phyloP scores from a whole-genome alignment of 2,888 invertebrate genomes.

The Sarcophaga caerulescens region DNA sequence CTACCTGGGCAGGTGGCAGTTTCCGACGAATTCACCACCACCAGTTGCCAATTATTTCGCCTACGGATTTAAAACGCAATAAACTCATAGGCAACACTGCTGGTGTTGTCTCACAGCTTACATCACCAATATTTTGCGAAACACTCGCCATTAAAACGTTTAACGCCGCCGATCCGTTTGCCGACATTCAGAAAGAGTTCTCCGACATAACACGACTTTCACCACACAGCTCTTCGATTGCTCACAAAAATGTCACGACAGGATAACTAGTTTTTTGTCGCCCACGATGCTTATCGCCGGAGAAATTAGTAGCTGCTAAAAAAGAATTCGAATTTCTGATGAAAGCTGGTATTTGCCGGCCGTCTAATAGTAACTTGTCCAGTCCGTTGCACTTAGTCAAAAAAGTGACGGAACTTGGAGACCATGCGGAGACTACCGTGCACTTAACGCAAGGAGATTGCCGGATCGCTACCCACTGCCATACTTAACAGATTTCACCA shows the following conservation, averaged over 20 bases:
- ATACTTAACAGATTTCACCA: constrained; percentile 24
- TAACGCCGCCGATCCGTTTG: background rate
- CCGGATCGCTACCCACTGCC: constrained; percentile 41
- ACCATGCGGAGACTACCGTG: constrained; percentile 51
- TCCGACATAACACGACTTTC: constrained; percentile 33
- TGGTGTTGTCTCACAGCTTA: background rate
- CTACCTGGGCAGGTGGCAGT: constrained; percentile 1
- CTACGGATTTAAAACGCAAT: constrained; percentile 11
- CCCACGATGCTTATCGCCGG: constrained; percentile 12
- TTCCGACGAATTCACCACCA: constrained; percentile 3
- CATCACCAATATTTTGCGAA: background rate
- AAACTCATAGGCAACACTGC: constrained; percentile 5
- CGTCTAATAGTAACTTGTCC: constrained; percentile 44
- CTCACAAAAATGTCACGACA: constrained; percentile 29
- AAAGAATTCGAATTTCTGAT: constrained; percentile 44
- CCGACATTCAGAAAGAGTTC: constrained; percentile 12
- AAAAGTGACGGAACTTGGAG: constrained; percentile 48
- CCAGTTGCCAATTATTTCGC: background rate
- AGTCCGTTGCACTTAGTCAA: constrained; percentile 47
- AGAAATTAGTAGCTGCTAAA: constrained; percentile 34
- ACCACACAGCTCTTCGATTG: constrained; percentile 27
- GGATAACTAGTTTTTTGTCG: constrained; percentile 41
- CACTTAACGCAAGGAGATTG: constrained; percentile 20
- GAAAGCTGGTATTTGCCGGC: constrained; percentile 45
- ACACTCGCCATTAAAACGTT: constrained; percentile 5